Evolutionary conservation across 2,113 vertebrate genomes (phyloP).

Genomic region (Pluvianellus socialis): DNA sequence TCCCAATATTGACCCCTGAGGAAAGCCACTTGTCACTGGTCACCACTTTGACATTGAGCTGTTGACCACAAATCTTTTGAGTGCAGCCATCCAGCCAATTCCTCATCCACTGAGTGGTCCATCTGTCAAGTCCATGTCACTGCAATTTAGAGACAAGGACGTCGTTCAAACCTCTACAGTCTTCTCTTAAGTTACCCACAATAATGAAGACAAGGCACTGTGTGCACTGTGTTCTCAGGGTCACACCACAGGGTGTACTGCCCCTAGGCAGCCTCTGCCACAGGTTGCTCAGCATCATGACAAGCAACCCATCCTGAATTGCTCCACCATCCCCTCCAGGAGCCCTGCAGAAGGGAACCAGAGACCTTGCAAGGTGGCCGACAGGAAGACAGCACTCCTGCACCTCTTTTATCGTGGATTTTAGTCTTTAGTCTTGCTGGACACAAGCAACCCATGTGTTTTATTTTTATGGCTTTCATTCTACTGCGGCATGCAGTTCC

Average conservation of each 20-base stretch:
- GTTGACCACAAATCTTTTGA: neutral
- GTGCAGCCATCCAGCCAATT: neutral
- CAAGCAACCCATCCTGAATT: neutral
- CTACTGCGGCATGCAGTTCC: neutral
- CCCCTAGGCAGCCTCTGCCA: neutral
- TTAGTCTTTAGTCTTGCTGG: neutral
- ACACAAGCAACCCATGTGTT: neutral
- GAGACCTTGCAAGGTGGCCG: neutral
- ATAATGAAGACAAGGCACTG: neutral
- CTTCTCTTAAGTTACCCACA: neutral
- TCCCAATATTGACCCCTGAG: too few relatives aligned
- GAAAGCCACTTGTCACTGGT: too few relatives aligned
- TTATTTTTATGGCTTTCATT: neutral
- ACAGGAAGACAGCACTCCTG: neutral
- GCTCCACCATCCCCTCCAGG: neutral
- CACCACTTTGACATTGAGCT: too few relatives aligned
- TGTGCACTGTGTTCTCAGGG: neutral
- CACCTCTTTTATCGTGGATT: neutral
- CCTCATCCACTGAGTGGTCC: neutral
- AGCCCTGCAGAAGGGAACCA: neutral
- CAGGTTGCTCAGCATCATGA: neutral
- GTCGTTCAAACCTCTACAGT: neutral
- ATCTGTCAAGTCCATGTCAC: neutral
- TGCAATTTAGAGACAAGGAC: neutral
- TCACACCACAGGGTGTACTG: neutral